Evolutionary conservation across 37 sponge, comb jelly and placozoan species (phyloP).

Genomic region (Petrosia ficiformis): DNA sequence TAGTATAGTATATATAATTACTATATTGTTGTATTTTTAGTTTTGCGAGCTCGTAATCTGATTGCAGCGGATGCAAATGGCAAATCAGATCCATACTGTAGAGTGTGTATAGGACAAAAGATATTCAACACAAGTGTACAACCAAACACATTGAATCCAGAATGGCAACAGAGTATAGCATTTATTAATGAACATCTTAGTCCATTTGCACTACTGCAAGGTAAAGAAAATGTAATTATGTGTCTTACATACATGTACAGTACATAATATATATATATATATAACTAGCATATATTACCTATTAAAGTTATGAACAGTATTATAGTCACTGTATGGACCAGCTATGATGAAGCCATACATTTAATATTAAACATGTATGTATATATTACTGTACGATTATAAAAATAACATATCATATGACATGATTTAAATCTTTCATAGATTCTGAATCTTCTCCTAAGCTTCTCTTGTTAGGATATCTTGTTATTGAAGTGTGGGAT

Average conservation of each 20-base stretch:
- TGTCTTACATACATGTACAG: background rate
- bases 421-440: too few species aligned
- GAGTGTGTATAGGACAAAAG: constrained; percentile 34
- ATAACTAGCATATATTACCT: too few species aligned
- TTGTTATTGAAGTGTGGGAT: constrained; percentile 83
- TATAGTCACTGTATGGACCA: too few species aligned
- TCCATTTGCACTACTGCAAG: constrained; percentile 19
- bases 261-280: background rate
- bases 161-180: constrained; percentile 59
- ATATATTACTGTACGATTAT: too few species aligned
- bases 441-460: background rate
- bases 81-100: constrained; percentile 79
- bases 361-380: too few species aligned
- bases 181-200: constrained; percentile 9
- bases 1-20: background rate
- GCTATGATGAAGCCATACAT: too few species aligned
- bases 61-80: constrained; percentile 58
- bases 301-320: too few species aligned
- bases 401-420: too few species aligned
- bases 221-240: background rate
- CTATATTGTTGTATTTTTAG: constrained; percentile 12
- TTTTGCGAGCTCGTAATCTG: constrained; percentile 31
- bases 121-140: constrained; percentile 43
- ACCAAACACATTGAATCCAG: constrained; percentile 56
- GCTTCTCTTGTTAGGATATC: constrained; percentile 32